Evolutionary conservation across 2,113 vertebrate genomes (phyloP), one percentile per base, ranked within the genome.

Genomic region (Lepisosteus oculatus): DNA sequence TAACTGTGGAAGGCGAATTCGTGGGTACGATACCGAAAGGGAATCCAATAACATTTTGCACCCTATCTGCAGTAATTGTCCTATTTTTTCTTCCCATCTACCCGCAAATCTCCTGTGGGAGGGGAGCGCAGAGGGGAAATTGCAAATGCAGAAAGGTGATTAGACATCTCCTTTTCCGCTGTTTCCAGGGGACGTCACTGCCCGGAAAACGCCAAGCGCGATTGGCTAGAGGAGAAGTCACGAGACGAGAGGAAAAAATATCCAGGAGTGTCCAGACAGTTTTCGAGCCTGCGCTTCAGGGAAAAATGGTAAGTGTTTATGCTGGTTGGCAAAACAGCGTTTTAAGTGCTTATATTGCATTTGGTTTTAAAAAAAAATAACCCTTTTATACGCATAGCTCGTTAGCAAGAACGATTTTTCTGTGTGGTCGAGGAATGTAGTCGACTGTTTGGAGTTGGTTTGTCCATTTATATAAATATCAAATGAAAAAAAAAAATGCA

Each of bases 241-340:
- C 84, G 80, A 80, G 87, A 85, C 66, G 74, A 61, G 74, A 15
- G 54, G 61, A 59, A 62, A 61, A 74, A 72, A 71, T 77, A 59
- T 6, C 11, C 7, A 59, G 56, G 56, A 79, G 79, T 51, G 79
- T 76, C 79, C 71, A 42, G 72, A 68, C 70, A 55, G 44, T 67
- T 5, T 13, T 57, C 45, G 80, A 82, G 80, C 82, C 83, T 72
- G 64, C 76, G 78, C 69, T 81, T 29, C 75, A 17, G 62, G 54
- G 66, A 79, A 77, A 29, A 72, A 92, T 92, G 91, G 91, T 92
- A 45, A 89, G 90, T 86, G 55, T 9, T 9, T 76, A 0, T 55
- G 45, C 4, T 57, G 55, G 61, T 6, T 3, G 15, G 71, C 63
- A 72, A 47, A 57, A 45, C 15, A 13, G 55, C 54, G 43, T 55